These are phyloP conservation scores for Cladopsammia gracilis DNA, from an alignment of 64 coral and sea anemone species.

Conservation along the genomic window DNA sequence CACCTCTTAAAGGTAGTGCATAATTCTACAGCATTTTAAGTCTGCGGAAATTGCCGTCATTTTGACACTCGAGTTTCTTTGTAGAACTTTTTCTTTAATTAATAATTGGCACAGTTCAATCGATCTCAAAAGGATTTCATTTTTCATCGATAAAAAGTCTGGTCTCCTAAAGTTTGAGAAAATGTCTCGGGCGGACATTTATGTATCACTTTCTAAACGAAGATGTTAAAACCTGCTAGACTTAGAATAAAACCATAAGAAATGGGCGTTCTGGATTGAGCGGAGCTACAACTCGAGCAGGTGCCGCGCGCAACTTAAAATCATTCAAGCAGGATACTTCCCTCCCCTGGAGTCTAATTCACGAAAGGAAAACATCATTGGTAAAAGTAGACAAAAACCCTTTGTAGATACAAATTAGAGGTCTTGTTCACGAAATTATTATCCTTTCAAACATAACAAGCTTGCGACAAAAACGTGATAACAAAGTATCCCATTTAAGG, in stretches of 20 bases:
- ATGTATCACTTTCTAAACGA: background rate
- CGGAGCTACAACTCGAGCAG: background rate
- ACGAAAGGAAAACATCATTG: slow-evolving; percentile 1
- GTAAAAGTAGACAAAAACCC: background rate
- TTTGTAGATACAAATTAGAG: background rate
- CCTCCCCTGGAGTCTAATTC: slow-evolving; percentile 34
- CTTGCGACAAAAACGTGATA: background rate
- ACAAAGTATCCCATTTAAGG: background rate
- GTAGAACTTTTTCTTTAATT: no score
- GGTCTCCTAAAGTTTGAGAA: background rate
- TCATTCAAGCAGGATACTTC: background rate
- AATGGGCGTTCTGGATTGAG: background rate
- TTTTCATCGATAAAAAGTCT: no score
- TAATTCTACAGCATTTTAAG: slow-evolving; percentile 11
- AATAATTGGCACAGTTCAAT: no score
- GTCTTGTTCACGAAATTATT: no score
- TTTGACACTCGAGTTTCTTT: background rate
- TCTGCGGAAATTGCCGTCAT: background rate
- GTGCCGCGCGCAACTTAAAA: background rate
- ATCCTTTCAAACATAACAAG: no score
- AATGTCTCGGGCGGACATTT: background rate
- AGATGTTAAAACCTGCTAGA: background rate
- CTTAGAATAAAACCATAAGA: slow-evolving; percentile 9
- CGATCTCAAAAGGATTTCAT: no score
- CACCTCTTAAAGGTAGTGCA: background rate